These are phyloP conservation scores for Raphicerus campestris DNA, from an alignment of 2,113 vertebrate genomes.

Conservation along the genomic window DNA sequence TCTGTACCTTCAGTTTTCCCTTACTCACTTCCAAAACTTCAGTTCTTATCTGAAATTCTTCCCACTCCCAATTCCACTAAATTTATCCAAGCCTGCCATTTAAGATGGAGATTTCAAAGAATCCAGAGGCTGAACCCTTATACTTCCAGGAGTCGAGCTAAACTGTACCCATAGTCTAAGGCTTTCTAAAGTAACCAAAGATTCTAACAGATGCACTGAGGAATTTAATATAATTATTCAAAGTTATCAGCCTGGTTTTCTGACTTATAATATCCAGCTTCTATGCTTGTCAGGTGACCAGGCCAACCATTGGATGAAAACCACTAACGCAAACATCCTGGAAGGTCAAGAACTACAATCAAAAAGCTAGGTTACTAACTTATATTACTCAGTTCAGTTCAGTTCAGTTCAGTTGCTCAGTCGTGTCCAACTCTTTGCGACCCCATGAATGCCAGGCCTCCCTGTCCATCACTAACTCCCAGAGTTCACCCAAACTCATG, in stretches of 20 bases:
- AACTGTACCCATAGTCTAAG: not conserved
- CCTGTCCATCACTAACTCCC: too few species aligned
- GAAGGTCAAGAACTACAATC: not conserved
- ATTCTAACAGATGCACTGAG: not conserved
- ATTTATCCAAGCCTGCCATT: not conserved
- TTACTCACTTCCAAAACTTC: not conserved
- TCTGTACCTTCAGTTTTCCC: not conserved
- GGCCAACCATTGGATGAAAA: not conserved
- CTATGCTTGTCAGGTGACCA: not conserved
- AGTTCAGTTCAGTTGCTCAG: too few species aligned
- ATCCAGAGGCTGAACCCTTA: not conserved
- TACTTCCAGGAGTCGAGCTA: not conserved
- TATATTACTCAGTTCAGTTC: not conserved
- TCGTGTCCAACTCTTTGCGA: rapidly evolving
- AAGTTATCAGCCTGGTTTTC: not conserved
- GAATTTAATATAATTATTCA: not conserved
- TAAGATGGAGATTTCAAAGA: not conserved
- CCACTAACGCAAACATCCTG: not conserved
- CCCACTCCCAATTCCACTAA: not conserved
- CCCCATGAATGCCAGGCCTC: too few species aligned
- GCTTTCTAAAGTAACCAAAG: not conserved
- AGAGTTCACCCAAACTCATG: too few species aligned
- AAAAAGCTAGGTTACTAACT: not conserved
- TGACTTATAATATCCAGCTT: not conserved
- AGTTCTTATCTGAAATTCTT: not conserved